Evolutionary conservation across 2,797 vertebrate species (phyloP).

Genomic region (Sebastes nivosus): DNA sequence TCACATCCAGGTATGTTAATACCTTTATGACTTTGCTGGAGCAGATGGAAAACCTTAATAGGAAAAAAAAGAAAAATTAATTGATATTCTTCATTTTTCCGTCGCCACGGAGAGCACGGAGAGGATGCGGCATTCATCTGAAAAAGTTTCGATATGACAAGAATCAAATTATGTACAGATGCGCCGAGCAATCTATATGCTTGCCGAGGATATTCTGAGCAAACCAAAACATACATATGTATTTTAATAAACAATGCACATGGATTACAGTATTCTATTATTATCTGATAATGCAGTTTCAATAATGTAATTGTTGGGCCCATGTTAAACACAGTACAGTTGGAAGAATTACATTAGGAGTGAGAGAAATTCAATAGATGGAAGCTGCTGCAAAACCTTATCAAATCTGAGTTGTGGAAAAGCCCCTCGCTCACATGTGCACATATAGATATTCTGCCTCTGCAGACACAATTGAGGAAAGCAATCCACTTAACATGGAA

Average conservation of each 20-base stretch:
- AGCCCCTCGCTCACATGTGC: conserved; percentile 39
- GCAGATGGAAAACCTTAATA: conserved; percentile 62
- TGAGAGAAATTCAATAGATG: conserved; percentile 56
- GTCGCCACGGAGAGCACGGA: conserved; percentile 35
- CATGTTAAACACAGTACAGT: conserved; percentile 41
- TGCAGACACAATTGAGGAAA: conserved; percentile 51
- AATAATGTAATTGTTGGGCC: conserved; percentile 59
- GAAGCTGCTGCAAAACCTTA: conserved; percentile 50
- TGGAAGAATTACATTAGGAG: conserved; percentile 44
- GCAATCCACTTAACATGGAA: conserved; percentile 79
- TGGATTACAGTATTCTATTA: conserved; percentile 54
- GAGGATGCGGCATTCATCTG: conserved; percentile 32
- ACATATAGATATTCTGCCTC: conserved; percentile 42
- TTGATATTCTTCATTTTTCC: conserved; percentile 50
- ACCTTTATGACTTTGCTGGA: conserved; percentile 49
- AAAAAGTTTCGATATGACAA: conserved; percentile 62
- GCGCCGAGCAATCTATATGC: conserved; percentile 60
- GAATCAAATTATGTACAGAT: conserved; percentile 68
- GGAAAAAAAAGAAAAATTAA: conserved; percentile 43
- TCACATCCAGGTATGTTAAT: conserved; percentile 61
- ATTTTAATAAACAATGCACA: conserved; percentile 59
- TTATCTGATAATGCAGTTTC: conserved; percentile 52
- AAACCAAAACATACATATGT: conserved; percentile 63
- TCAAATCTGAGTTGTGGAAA: conserved; percentile 57
- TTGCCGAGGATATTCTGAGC: conserved; percentile 39